A percentile compares a stretch with the other conserved stretches of the same genome.
These are phyloP conservation scores for Podarcis muralis DNA, from an alignment of 2,113 vertebrate genomes.

Conservation along the genomic window DNA sequence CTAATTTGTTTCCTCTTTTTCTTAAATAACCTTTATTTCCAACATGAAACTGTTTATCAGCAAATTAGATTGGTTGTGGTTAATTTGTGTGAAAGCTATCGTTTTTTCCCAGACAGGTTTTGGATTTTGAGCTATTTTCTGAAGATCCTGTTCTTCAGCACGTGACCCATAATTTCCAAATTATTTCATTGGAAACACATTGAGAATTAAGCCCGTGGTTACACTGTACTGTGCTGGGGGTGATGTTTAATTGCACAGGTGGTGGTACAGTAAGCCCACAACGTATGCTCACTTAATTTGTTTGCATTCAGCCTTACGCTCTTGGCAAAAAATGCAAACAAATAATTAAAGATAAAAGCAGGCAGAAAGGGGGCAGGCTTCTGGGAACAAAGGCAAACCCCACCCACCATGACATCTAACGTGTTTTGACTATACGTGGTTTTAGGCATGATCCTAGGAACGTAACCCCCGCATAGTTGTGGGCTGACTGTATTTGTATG, in stretches of 20 bases:
- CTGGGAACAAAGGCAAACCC: no score
- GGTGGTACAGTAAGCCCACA: background rate
- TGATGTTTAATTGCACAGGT: background rate
- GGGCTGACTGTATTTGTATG: no score
- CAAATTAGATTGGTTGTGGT: constrained; percentile 60
- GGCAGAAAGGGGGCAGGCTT: no score
- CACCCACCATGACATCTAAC: no score
- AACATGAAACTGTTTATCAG: constrained; percentile 49
- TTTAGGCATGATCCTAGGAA: no score
- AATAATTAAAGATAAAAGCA: no score
- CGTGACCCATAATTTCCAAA: background rate
- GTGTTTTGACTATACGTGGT: no score
- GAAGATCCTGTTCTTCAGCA: background rate
- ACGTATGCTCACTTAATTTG: no score
- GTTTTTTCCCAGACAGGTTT: background rate
- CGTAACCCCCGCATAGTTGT: no score
- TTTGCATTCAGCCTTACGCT: no score
- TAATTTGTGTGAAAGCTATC: constrained; percentile 54
- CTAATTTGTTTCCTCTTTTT: constrained; percentile 52
- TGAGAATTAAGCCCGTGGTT: background rate
- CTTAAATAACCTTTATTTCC: constrained; percentile 57
- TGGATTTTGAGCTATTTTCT: background rate
- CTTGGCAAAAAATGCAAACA: no score
- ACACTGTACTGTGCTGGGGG: background rate
- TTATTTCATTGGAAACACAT: background rate